Conservation (phyloP, 2,113 vertebrate genomes). For the Laticauda laticaudata region DNA sequence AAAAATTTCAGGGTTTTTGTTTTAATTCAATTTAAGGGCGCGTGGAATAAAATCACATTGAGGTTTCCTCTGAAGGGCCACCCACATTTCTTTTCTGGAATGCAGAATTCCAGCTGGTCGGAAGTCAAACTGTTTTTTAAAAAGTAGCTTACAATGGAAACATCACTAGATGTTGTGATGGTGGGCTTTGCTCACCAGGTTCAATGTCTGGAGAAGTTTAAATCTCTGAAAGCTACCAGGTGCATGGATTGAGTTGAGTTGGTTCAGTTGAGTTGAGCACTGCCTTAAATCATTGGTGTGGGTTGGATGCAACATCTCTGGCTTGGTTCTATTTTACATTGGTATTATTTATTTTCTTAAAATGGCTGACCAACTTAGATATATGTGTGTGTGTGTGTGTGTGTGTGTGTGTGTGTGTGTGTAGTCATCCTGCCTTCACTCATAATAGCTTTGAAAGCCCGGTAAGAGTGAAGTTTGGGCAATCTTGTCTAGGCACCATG, state of each 20-base stretch:
- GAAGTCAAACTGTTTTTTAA: background rate
- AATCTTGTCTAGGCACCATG: background rate
- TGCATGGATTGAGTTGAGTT: background rate
- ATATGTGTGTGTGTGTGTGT: too few species aligned
- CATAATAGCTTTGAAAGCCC: background rate
- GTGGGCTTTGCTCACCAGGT: background rate
- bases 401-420: too few species aligned
- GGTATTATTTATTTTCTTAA: background rate
- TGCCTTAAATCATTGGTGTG: background rate
- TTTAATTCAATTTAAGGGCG: background rate
- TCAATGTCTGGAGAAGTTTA: background rate
- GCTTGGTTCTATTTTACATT: background rate
- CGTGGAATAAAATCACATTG: background rate
- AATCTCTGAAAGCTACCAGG: background rate
- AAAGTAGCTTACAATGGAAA: background rate
- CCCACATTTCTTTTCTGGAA: background rate
- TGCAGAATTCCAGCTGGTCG: background rate
- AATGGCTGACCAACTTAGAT: background rate
- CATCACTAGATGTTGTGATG: background rate
- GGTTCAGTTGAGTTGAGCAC: background rate
- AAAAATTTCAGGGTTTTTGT: background rate
- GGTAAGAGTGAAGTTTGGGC: background rate
- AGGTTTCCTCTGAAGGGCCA: background rate
- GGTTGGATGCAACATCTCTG: background rate
- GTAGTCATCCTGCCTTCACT: too few species aligned